phyloP scores from a whole-genome alignment of 2,797 vertebrate species.

The Poeciliopsis paucimaculata region DNA sequence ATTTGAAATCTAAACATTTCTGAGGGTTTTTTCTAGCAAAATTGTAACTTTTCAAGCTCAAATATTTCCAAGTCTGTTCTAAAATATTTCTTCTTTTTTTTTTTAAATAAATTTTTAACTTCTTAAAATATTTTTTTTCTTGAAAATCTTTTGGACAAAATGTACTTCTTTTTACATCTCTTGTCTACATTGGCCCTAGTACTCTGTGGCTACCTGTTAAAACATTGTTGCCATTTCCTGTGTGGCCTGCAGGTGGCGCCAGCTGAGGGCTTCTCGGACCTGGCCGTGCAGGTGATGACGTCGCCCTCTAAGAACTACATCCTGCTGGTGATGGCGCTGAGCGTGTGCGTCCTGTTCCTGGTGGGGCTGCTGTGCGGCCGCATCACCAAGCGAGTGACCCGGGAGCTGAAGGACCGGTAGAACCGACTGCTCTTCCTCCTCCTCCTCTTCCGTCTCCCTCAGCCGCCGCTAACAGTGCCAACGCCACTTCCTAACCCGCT shows the following conservation, averaged over 20 bases:
- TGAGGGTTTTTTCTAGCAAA: too few species aligned
- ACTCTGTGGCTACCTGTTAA: too few species aligned
- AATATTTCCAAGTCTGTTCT: too few species aligned
- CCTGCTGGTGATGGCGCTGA: conserved; percentile 87
- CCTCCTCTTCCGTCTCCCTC: conserved; percentile 13
- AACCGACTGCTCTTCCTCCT: conserved; percentile 29
- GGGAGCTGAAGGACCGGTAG: conserved; percentile 98
- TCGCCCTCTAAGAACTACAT: conserved; percentile 98
- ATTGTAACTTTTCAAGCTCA: too few species aligned
- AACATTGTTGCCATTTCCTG: too few species aligned
- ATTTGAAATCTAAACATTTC: too few species aligned
- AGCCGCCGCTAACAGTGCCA: conserved; percentile 59
- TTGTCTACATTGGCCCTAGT: too few species aligned
- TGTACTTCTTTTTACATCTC: too few species aligned
- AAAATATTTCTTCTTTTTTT: too few species aligned
- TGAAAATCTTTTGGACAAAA: too few species aligned
- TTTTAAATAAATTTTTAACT: too few species aligned
- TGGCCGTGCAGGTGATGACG: conserved; percentile 93
- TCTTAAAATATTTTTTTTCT: too few species aligned
- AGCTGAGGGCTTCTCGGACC: conserved; percentile 94
- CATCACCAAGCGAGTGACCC: conserved; percentile 94
- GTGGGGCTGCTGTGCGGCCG: conserved; percentile 95
- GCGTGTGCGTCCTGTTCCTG: conserved; percentile 92
- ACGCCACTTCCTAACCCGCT: conserved; percentile 47
- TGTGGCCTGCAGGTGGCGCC: conserved; percentile 87